Evolutionary conservation across 2,113 vertebrate species (phyloP), one percentile per base, ranked within the genome.

Genomic region (Vombatus ursinus): DNA sequence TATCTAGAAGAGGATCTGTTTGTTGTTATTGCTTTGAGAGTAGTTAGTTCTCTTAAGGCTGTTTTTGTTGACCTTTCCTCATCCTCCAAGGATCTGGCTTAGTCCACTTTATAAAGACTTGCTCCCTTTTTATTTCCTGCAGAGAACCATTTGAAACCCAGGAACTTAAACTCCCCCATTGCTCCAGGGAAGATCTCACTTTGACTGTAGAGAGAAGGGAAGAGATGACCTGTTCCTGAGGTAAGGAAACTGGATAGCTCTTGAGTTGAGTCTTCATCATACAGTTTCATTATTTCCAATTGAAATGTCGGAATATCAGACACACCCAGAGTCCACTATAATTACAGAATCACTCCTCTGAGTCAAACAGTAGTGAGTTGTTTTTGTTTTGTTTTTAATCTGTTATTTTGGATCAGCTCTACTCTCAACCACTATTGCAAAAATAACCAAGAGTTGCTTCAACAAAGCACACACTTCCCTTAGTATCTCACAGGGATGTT

Each of bases 71-170:
- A 84, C 68, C 37, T 44, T 44, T 44, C 68, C 68, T 84, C 68
- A 84, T 44, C 37, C 68, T 84, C 5, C 23, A 9, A 90, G 68
- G 52, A 94, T 22, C n/a, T 92, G 49, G 95, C 37, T 9, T 91
- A 93, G 93, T 92, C 91, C 90, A 54, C 52, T 96, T 93, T 52
- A 94, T 84, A 84, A 77, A 91, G 95, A n/a, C 2, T 23, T 94
- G 51, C 50, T 93, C 89, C 77, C 93, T 44, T 28, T 90, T 93
- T 53, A 57, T 94, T 92, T 19, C 31, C 48, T 37, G 4, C 44
- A 77, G 26, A 68, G 37, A 90, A 47, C 2, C 52, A 50, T 93
- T 52, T 50, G 54, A 90, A 23, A 91, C 1, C 0, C 52, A 95
- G 92, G 47, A 11, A 52, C 14, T 91, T 90, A 25, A 22, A 3